Base-by-base conservation (phyloP, 2,113 vertebrate species). In the Micromys minutus region DNA sequence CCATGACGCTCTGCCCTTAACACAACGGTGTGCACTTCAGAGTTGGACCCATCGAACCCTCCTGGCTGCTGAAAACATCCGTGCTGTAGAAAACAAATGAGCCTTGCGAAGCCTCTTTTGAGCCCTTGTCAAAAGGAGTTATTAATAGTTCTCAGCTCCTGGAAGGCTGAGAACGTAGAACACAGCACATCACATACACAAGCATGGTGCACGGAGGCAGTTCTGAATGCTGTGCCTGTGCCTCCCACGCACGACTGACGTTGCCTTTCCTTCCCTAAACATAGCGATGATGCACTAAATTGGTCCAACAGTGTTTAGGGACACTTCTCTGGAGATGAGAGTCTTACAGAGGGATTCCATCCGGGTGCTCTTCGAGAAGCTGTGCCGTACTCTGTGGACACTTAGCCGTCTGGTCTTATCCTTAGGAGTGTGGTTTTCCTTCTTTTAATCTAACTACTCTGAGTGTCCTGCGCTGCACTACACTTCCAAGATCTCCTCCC, bases 101-200 rank as follows among this genome's bases (percentile, higher is more conserved):
- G n/a, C 34, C 21, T 74, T 57, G 19, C 36, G 26, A 36, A 77
- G 26, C 67, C 77, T 92, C 86, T 26, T 69, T 47, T 39, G 31
- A 59, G 34, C 63, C 34, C 72, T 90, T 15, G n/a, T 42, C 52
- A 57, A 81, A 71, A 50, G 80, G 21, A 81, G 47, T 24, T 36
- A 39, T 19, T 21, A 29, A 61, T 57, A 61, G 77, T 90, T 81
- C 2, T 57, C 57, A 42, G 45, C 52, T 83, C n/a, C 63, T 75
- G 19, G 16, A 39, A 19, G 61, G 36, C 42, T 36, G 13, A 74
- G 65, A 84, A 45, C 45, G 71, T 9, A 6, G 11, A 39, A 26
- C 59, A 10, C 16, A 34, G 7, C 36, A 21, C 81, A 39, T 19
- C 4, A 0, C 5, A 19, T 16, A 0, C 12, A 16, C 42, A 15